Percentiles rank a stretch among this genome's conserved stretches.
Evolutionary conservation across 2,888 invertebrate genomes (phyloP).

Genomic region (Hoplodrina blanda): DNA sequence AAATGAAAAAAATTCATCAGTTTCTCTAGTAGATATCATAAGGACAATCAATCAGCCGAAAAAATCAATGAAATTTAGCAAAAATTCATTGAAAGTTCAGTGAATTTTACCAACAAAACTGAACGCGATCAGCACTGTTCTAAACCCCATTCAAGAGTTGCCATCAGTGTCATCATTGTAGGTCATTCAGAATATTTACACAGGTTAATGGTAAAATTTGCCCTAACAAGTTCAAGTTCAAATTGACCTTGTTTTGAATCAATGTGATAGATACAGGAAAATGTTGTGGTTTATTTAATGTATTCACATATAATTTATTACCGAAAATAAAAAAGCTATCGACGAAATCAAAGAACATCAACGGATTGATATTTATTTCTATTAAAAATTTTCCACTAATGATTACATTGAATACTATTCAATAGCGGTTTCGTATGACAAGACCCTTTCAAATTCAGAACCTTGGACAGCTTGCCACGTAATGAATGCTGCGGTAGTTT

Average conservation of each 20-base stretch:
- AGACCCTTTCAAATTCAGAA: conserved; percentile 54
- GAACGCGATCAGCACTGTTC: too few relatives aligned
- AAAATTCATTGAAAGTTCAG: too few relatives aligned
- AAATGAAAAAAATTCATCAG: too few relatives aligned
- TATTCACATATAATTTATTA: conserved; percentile 2
- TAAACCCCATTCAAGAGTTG: too few relatives aligned
- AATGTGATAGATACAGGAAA: conserved; percentile 25
- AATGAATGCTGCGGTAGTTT: conserved; percentile 36
- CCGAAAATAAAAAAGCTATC: background rate
- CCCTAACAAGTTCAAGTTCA: conserved; percentile 29
- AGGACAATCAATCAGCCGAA: too few relatives aligned
- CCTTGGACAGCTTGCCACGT: conserved; percentile 47
- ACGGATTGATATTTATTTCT: background rate
- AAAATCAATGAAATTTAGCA: too few relatives aligned
- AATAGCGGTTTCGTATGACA: conserved; percentile 41
- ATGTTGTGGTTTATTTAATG: conserved; percentile 10
- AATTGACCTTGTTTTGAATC: conserved; percentile 28
- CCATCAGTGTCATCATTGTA: too few relatives aligned
- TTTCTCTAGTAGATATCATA: too few relatives aligned
- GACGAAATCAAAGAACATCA: conserved; percentile 7
- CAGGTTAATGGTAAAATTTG: too few relatives aligned
- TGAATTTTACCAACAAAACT: too few relatives aligned
- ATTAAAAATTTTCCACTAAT: conserved; percentile 21
- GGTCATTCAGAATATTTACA: too few relatives aligned
- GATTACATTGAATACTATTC: conserved; percentile 22